A percentile compares a stretch with the other conserved stretches of the same genome.
Evolutionary conservation across 2,797 vertebrate species (phyloP).

Genomic region (Hyperoplus immaculatus): DNA sequence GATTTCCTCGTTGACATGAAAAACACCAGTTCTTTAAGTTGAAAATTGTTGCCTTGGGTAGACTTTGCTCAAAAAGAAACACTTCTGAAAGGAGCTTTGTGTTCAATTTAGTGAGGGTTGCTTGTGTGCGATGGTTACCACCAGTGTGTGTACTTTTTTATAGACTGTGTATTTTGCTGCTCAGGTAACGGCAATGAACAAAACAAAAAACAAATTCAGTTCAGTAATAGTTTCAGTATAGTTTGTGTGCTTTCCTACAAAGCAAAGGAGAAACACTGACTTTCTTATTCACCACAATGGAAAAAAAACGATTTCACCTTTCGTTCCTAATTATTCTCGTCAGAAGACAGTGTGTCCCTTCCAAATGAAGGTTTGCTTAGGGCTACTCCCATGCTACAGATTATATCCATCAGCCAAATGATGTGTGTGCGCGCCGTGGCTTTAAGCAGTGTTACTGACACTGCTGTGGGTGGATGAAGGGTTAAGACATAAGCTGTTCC

Average conservation of each 20-base stretch:
- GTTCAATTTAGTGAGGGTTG: conserved; percentile 4
- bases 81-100: conserved; percentile 12
- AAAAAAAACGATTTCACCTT: background rate
- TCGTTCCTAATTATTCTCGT: background rate
- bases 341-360: background rate
- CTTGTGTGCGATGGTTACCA: background rate
- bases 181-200: background rate
- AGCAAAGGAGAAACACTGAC: background rate
- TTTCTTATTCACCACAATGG: background rate
- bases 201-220: background rate
- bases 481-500: conserved; percentile 37
- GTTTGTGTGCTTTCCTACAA: background rate
- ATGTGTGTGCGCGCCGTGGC: conserved; percentile 6
- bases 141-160: background rate
- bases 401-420: conserved; percentile 7
- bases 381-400: conserved; percentile 7
- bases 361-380: background rate
- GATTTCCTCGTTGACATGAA: conserved; percentile 14
- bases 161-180: conserved; percentile 2
- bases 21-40: conserved; percentile 18
- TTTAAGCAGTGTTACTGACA: conserved; percentile 32
- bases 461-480: conserved; percentile 8
- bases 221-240: background rate
- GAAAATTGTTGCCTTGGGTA: conserved; percentile 11
- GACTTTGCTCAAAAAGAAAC: background rate